These are phyloP conservation scores for Galaxea fascicularis DNA, from an alignment of 92 coral and sea anemone genomes.

Conservation along the genomic window DNA sequence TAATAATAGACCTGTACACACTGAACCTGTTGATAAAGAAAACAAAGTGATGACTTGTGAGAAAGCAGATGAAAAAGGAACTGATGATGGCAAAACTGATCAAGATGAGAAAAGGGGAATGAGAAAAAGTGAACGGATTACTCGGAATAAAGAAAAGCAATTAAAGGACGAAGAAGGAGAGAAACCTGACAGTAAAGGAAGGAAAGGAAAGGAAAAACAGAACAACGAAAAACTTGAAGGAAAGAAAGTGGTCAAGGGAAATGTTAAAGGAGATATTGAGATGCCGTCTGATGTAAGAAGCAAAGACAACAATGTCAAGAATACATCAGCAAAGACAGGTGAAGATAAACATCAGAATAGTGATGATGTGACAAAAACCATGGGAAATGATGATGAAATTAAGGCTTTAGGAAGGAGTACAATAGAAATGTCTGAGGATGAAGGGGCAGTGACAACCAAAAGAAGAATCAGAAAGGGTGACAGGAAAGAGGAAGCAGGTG, in stretches of 20 bases:
- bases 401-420: slow-evolving; percentile 17
- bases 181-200: not conserved
- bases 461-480: not conserved
- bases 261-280: slow-evolving; percentile 4
- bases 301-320: not conserved
- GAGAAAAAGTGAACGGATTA: slow-evolving; percentile 26
- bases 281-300: not conserved
- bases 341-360: slow-evolving; percentile 7
- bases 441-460: not conserved
- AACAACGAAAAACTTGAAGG: slow-evolving; percentile 23
- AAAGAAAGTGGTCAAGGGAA: slow-evolving; percentile 11
- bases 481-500: not conserved
- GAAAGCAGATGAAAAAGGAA: slow-evolving; percentile 5
- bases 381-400: not conserved
- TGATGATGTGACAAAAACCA: not conserved
- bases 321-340: not conserved
- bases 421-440: slow-evolving; percentile 14
- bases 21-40: not conserved
- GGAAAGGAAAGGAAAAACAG: not conserved
- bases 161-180: slow-evolving; percentile 7
- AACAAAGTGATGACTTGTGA: not conserved
- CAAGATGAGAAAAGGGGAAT: slow-evolving; percentile 3
- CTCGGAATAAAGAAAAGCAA: slow-evolving; percentile 23
- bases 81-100: not conserved
- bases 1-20: not conserved